These are phyloP conservation scores for Chionomys nivalis DNA, from an alignment of 2,113 vertebrate species.

Conservation along the genomic window DNA sequence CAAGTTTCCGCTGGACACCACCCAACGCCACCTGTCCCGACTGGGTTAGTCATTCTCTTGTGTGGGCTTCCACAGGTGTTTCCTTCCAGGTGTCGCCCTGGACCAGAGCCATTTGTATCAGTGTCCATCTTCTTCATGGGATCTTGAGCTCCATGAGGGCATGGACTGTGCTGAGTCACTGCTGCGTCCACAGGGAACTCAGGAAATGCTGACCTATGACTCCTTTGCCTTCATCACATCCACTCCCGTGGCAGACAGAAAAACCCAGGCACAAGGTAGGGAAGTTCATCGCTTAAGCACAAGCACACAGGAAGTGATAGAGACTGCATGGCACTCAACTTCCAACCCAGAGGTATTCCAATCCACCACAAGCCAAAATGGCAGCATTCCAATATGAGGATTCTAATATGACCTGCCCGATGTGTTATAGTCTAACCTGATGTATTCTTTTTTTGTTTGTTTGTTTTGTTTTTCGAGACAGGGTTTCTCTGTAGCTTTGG, in stretches of 20 bases:
- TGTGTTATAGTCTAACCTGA: not conserved
- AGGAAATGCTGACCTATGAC: constrained; percentile 56
- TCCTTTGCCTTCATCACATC: constrained; percentile 33
- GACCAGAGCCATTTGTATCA: not conserved
- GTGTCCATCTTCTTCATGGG: not conserved
- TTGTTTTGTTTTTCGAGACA: no score
- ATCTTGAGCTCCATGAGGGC: not conserved
- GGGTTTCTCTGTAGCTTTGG: no score
- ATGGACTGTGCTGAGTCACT: not conserved
- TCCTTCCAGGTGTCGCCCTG: not conserved
- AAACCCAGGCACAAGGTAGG: not conserved
- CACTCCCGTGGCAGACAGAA: constrained; percentile 35
- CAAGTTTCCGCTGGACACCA: constrained; percentile 41
- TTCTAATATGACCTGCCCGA: not conserved
- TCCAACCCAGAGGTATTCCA: not conserved
- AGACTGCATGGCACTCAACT: not conserved
- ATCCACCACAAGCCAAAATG: not conserved
- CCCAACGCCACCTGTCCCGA: not conserved
- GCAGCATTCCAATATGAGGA: not conserved
- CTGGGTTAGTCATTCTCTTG: constrained; percentile 34
- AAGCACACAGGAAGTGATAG: not conserved
- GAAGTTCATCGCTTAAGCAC: not conserved
- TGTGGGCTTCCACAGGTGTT: not conserved
- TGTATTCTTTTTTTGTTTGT: no score
- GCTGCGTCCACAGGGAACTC: not conserved